Base-by-base conservation (phyloP, 2,113 vertebrate genomes). In the Struthio camelus region DNA sequence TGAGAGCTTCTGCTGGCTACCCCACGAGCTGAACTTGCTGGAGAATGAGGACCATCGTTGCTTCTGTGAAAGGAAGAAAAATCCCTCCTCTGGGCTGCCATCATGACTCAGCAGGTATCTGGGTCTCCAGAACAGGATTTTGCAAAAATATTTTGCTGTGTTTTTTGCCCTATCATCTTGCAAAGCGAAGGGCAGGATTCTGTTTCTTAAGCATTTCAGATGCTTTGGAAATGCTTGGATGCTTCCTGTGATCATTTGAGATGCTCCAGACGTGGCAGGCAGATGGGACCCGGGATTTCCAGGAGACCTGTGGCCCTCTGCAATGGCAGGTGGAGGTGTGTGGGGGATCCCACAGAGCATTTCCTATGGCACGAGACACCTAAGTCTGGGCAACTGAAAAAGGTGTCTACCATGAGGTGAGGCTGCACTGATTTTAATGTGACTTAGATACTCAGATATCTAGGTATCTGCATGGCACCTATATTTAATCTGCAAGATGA, bases 311-410 rank as follows among this genome's bases (percentile, higher is more conserved):
- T 51, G 77, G 27, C 13, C 44, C 10, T 58, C 58, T n/a, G 79
- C 19, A 11, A 10, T 3, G 64, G 30, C 42, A 50, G 46, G 36
- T n/a, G 53, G 32, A n/a, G 23, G n/a, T 6, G 34, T 7, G n/a
- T n/a, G 38, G 30, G n/a, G 59, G 62, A 27, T 80, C 28, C 46
- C 38, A 0, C 1, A 8, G 48, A 32, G 19, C 58, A 1, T 53
- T 80, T 36, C 25, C 6, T 11, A 3, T 0, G 5, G 71, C 34
- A 9, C 17, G 5, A 53, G 53, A 7, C 11, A 1, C 10, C 16
- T 0, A 0, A 38, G 14, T 44, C 14, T 64, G 80, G 80, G 76
- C 46, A 62, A 24, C 22, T 69, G 38, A 59, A 27, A 1, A 24
- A 36, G 51, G 79, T 30, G 11, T 4, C 19, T 34, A 28, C 44